Conservation (phyloP, 1,140 invertebrate species). For the Anastrepha ludens region DNA sequence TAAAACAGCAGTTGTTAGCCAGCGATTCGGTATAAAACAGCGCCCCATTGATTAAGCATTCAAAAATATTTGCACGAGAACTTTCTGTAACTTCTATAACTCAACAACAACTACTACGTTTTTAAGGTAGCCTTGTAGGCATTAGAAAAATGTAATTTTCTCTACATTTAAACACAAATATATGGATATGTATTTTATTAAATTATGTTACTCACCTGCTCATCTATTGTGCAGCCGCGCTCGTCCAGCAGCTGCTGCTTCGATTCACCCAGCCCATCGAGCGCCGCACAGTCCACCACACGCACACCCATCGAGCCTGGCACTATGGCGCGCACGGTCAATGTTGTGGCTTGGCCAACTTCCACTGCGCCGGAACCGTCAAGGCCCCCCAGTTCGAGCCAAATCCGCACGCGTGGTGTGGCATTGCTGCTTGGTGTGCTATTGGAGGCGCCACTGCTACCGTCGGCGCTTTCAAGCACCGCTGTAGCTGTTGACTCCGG, state of each 20-base stretch:
- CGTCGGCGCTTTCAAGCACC: neutral
- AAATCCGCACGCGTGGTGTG: constrained; percentile 76
- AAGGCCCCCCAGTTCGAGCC: constrained; percentile 80
- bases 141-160: too few species aligned
- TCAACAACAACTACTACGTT: too few species aligned
- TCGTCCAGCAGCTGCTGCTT: constrained; percentile 82
- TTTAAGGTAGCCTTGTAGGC: too few species aligned
- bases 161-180: too few species aligned
- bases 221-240: constrained; percentile 82
- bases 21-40: neutral
- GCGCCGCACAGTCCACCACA: constrained; percentile 83
- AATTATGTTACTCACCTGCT: constrained; percentile 74
- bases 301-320: constrained; percentile 82
- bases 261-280: constrained; percentile 83
- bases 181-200: neutral
- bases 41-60: neutral
- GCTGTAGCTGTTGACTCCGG: neutral
- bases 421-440: neutral
- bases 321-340: constrained; percentile 81
- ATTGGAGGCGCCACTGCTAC: neutral
- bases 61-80: neutral
- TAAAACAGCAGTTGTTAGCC: too few species aligned
- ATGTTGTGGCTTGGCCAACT: constrained; percentile 82
- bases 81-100: too few species aligned
- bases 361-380: constrained; percentile 77